Evolutionary conservation across 2,113 vertebrate genomes (phyloP), one percentile per base, ranked within the genome.

Genomic region (Dasypus novemcinctus): DNA sequence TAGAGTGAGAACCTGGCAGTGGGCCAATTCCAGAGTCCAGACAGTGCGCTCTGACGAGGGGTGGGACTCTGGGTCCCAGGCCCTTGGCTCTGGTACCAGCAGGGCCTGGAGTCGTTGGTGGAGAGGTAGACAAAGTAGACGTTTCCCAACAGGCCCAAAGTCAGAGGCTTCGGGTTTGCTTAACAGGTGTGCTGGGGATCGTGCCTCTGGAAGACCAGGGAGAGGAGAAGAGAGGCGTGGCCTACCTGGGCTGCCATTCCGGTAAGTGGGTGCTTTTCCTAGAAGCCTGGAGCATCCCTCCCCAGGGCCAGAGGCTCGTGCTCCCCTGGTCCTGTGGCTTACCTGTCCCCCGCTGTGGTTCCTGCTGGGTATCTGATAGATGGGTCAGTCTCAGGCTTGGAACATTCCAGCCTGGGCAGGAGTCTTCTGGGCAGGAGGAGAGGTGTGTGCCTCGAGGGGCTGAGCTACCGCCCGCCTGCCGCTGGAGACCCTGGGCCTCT

Each of bases 241-340:
- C 98, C 11, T 98, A 99, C 76, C 98, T 99, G 72, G 98, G 98
- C 90, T 99, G 99, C 95, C 99, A 99, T 97, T 99, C 99, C 95
- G 99, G 99, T 99, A 97, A 98, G 98, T 94, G 38, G 41, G 8
- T 79, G 7, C 46, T n/a, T 33, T 29, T 52, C 4, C 1, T 43
- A 69, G 59, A 90, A 61, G 14, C 57, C 91, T 95, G 2, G 38
- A 87, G 33, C 63, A 81, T 9, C 11, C 29, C 18, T 36, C 10
- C 36, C 68, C 4, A 25, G 36, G n/a, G 31, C 6, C 23, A 23
- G 64, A 64, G 8, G 49, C 49, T 69, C 64, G 17, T 38, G 41
- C 9, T 59, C 14, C 63, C 8, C 54, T 79, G 79, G 38, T 38
- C 25, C 54, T 10, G 1, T 91, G 69, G 23, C 12, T 43, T 91